A percentile compares a stretch with the other conserved stretches of the same genome.
Conservation (phyloP, 2,113 vertebrate genomes). For the Lathamus discolor region DNA sequence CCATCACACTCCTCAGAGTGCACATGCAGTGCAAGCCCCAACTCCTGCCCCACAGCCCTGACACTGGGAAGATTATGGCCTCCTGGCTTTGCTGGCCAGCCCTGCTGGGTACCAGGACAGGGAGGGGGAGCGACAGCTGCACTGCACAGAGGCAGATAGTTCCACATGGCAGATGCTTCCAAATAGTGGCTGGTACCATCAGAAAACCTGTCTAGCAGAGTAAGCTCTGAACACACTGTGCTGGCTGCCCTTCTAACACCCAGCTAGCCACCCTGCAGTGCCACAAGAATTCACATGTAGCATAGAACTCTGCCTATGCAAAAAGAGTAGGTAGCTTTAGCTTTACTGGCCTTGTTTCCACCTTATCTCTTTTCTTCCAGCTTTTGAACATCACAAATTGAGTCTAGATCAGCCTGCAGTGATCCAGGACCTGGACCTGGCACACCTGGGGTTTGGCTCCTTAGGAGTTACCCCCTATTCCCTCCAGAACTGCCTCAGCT, state of each 20-base stretch:
- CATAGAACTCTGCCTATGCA: neutral
- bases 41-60: rapidly evolving
- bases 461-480: neutral
- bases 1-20: neutral
- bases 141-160: neutral
- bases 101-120: rapidly evolving
- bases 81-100: neutral
- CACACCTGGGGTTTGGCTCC: neutral
- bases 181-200: neutral
- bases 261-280: neutral
- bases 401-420: neutral
- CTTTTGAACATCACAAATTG: neutral
- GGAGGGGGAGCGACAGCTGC: rapidly evolving
- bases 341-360: neutral
- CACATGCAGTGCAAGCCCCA: neutral
- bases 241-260: neutral
- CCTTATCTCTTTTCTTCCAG: neutral
- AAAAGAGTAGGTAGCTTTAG: neutral
- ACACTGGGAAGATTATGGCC: neutral
- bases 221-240: neutral
- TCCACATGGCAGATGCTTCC: neutral
- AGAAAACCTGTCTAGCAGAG: rapidly evolving
- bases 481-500: neutral
- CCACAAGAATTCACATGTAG: neutral
- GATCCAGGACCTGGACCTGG: neutral